A percentile compares a stretch with the other conserved stretches of the same genome.
These are phyloP conservation scores for Rattus rattus DNA, from an alignment of 2,113 vertebrate species.

Conservation along the genomic window DNA sequence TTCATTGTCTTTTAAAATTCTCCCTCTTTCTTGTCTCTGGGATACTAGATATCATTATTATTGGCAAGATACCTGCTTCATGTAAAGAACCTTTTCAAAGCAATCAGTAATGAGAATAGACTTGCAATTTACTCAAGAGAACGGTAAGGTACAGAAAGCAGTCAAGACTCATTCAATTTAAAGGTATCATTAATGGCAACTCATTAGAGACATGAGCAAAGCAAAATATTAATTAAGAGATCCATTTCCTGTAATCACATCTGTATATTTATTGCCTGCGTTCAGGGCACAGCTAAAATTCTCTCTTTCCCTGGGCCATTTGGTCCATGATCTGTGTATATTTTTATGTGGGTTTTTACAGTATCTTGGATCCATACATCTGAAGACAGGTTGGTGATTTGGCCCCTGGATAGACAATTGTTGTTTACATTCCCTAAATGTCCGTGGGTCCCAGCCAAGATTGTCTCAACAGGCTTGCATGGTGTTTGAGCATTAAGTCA, in stretches of 20 bases:
- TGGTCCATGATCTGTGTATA: background rate
- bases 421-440: fast-evolving
- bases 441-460: background rate
- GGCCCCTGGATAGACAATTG: too few relatives aligned
- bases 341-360: background rate
- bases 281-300: background rate
- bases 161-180: slow-evolving; percentile 59
- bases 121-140: slow-evolving; percentile 71
- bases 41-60: slow-evolving; percentile 52
- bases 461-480: background rate
- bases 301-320: background rate
- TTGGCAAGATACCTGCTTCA: slow-evolving; percentile 58
- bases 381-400: background rate
- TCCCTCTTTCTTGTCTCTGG: background rate
- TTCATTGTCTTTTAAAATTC: background rate
- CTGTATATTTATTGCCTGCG: background rate
- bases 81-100: background rate
- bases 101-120: slow-evolving; percentile 29
- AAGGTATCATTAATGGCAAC: slow-evolving; percentile 44
- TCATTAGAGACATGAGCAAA: slow-evolving; percentile 29
- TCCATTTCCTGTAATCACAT: slow-evolving; percentile 55
- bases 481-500: fast-evolving
- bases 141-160: slow-evolving; percentile 64
- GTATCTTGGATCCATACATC: background rate
- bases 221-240: slow-evolving; percentile 70